Percentiles rank a stretch among this genome's conserved stretches.
Evolutionary conservation across 37 sponge, comb jelly and placozoan species (phyloP).

Genomic region (Dysidea cf. avara): DNA sequence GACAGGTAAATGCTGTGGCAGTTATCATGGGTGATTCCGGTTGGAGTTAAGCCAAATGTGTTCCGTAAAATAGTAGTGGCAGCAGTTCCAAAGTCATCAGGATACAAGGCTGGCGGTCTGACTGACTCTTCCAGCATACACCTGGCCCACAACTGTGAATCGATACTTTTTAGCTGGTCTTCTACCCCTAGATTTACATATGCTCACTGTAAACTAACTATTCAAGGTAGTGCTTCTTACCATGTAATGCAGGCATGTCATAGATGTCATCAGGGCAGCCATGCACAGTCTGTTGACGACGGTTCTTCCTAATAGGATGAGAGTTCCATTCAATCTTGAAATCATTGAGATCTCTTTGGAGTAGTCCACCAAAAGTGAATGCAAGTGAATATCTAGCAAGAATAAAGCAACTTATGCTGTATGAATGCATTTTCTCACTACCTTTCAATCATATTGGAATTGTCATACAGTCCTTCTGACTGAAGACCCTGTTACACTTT

Average conservation of each 20-base stretch:
- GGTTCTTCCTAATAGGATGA: slow-evolving; percentile 30
- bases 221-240: too few relatives aligned
- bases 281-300: neutral
- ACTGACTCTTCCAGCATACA: slow-evolving; percentile 16
- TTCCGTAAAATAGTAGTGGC: slow-evolving; percentile 17
- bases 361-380: neutral
- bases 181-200: neutral
- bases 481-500: slow-evolving; percentile 9
- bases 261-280: slow-evolving; percentile 44
- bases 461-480: slow-evolving; percentile 11
- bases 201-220: too few relatives aligned
- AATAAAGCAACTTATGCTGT: too few relatives aligned
- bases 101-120: slow-evolving; percentile 14
- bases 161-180: slow-evolving; percentile 21
- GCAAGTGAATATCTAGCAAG: too few relatives aligned
- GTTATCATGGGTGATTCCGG: too few relatives aligned
- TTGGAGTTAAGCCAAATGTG: too few relatives aligned
- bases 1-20: too few relatives aligned
- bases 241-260: too few relatives aligned
- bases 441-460: slow-evolving; percentile 8
- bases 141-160: slow-evolving; percentile 16
- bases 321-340: slow-evolving; percentile 39
- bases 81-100: slow-evolving; percentile 19
- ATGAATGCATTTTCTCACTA: neutral
- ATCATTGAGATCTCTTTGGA: slow-evolving; percentile 26